phyloP scores from a whole-genome alignment of 2,113 vertebrate species.

The Dasyurus viverrinus region DNA sequence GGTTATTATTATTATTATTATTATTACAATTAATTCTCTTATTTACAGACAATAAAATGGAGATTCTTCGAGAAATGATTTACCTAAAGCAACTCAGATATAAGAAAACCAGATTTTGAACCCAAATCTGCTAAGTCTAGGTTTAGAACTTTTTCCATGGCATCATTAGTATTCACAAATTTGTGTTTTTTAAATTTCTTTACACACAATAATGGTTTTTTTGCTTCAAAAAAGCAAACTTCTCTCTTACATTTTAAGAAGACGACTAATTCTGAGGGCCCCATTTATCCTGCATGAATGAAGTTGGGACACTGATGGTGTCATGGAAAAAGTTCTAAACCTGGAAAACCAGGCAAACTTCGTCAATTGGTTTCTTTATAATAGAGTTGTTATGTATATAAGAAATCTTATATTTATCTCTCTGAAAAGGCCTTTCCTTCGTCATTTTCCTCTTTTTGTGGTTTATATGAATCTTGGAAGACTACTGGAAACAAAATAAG shows the following conservation, averaged over 20 bases:
- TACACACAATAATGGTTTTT: background rate
- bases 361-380: background rate
- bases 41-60: background rate
- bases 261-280: background rate
- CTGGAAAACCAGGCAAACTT: no score
- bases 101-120: background rate
- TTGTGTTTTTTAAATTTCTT: background rate
- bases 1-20: background rate
- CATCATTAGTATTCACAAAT: background rate
- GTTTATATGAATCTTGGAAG: background rate
- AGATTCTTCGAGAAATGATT: background rate
- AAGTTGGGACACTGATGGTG: background rate
- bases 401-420: background rate
- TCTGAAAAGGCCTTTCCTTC: background rate
- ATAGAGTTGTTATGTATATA: background rate
- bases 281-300: background rate
- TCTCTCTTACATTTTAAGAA: background rate
- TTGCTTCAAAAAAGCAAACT: background rate
- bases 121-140: background rate
- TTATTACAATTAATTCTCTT: background rate
- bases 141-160: background rate
- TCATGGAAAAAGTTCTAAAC: background rate
- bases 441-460: background rate
- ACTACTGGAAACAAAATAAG: background rate
- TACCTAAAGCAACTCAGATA: background rate